Evolutionary conservation across 37 sponge, comb jelly and placozoan genomes (phyloP).

Genomic region (Tethya wilhelma): DNA sequence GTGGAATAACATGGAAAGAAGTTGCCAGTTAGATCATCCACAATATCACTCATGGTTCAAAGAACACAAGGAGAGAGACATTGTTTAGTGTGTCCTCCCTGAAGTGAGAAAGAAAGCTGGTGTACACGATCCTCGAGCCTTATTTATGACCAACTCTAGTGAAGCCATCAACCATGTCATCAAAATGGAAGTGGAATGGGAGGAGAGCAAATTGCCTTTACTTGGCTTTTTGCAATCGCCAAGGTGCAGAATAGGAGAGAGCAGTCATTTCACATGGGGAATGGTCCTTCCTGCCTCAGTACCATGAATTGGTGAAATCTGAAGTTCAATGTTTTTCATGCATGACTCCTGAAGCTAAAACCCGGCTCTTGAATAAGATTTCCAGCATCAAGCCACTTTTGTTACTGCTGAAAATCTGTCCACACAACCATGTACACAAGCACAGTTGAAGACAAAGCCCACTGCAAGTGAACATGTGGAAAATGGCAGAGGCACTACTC

Average conservation of each 20-base stretch:
- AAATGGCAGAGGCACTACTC: not conserved
- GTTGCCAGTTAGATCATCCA: not conserved
- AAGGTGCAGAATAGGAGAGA: not conserved
- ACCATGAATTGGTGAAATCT: not conserved
- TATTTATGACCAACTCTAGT: not conserved
- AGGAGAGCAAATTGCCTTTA: not conserved
- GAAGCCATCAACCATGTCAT: not conserved
- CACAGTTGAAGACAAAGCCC: not conserved
- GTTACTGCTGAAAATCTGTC: not conserved
- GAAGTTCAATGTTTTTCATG: not conserved
- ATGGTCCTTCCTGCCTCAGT: not conserved
- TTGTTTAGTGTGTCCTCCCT: not conserved
- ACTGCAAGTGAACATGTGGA: slow-evolving; percentile 15
- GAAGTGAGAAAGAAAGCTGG: not conserved
- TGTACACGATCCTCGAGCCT: not conserved
- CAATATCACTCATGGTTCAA: not conserved
- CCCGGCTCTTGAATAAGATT: not conserved
- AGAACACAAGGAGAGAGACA: not conserved
- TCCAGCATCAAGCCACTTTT: not conserved
- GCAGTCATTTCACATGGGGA: not conserved
- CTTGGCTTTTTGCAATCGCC: not conserved
- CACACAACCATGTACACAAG: not conserved
- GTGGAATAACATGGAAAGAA: not conserved
- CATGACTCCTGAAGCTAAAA: not conserved
- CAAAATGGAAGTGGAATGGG: not conserved